These are phyloP conservation scores for Megalurothrips usitatus DNA, from an alignment of 2,888 invertebrate genomes.

Conservation along the genomic window DNA sequence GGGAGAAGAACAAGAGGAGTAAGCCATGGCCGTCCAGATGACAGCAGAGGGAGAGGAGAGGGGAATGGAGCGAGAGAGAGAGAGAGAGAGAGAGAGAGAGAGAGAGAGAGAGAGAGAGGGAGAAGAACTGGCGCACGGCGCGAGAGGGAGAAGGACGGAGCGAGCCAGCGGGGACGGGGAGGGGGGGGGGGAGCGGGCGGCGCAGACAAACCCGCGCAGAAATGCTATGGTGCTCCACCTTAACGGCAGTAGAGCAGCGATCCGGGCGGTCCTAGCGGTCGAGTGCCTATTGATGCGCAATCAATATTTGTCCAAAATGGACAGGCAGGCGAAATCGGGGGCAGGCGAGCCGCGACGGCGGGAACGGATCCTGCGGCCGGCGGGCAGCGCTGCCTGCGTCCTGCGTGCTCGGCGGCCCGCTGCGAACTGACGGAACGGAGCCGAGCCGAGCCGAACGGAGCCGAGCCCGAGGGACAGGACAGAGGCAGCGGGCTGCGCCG, in stretches of 20 bases:
- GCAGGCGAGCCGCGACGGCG: neutral
- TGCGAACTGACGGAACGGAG: constrained; percentile 5
- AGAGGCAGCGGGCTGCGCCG: neutral
- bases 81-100: too few species aligned
- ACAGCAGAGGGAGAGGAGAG: neutral
- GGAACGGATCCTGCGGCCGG: neutral
- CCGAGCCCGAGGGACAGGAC: neutral
- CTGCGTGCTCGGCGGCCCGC: constrained; percentile 1
- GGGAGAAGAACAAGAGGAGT: neutral
- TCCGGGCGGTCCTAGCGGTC: too few species aligned
- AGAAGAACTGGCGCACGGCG: neutral
- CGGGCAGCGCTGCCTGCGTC: neutral
- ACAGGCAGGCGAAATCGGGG: neutral
- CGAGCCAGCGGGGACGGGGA: neutral
- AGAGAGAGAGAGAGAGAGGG: too few species aligned
- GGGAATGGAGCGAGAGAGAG: neutral
- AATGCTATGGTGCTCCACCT: too few species aligned
- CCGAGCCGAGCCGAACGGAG: neutral
- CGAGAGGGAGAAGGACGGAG: neutral
- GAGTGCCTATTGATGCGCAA: too few species aligned
- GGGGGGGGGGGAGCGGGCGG: neutral
- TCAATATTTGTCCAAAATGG: too few species aligned
- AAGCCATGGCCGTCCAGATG: constrained; percentile 23
- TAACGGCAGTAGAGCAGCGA: too few species aligned
- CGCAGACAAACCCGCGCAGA: neutral